Conservation (phyloP, 2,113 vertebrate genomes). For the Natator depressus region DNA sequence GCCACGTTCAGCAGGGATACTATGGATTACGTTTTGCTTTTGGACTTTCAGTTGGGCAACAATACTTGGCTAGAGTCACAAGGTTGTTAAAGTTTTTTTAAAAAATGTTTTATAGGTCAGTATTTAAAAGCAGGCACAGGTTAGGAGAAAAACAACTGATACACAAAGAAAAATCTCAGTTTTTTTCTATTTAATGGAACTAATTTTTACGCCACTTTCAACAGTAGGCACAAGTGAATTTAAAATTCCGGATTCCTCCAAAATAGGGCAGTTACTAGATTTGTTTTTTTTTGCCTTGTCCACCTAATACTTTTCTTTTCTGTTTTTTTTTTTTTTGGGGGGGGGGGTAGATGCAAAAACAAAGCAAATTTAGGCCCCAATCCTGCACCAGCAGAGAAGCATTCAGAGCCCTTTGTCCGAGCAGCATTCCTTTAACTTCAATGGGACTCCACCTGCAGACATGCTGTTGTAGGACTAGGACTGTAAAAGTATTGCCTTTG, state of each 20-base stretch:
- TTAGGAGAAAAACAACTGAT: constrained; percentile 19
- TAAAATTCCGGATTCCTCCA: not conserved
- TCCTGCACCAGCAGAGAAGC: too few relatives aligned
- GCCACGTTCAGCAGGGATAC: not conserved
- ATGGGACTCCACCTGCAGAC: not conserved
- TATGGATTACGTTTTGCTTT: not conserved
- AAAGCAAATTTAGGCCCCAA: too few relatives aligned
- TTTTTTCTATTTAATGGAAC: constrained; percentile 51
- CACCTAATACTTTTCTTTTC: too few relatives aligned
- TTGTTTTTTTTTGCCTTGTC: too few relatives aligned
- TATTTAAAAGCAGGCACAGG: constrained; percentile 8
- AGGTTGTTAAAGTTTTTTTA: not conserved
- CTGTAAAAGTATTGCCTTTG: not conserved
- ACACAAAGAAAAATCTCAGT: not conserved
- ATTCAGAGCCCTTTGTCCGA: not conserved
- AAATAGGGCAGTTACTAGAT: not conserved
- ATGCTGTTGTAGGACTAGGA: not conserved
- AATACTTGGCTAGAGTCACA: constrained; percentile 13
- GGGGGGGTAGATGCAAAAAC: too few relatives aligned
- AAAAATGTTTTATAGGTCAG: constrained; percentile 48
- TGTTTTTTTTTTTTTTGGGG: too few relatives aligned
- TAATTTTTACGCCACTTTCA: constrained; percentile 20
- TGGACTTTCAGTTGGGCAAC: not conserved
- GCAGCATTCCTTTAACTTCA: not conserved
- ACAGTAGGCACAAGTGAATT: not conserved